These are phyloP conservation scores for Oncorhynchus kisutch DNA, from an alignment of 2,113 vertebrate genomes.

Conservation along the genomic window DNA sequence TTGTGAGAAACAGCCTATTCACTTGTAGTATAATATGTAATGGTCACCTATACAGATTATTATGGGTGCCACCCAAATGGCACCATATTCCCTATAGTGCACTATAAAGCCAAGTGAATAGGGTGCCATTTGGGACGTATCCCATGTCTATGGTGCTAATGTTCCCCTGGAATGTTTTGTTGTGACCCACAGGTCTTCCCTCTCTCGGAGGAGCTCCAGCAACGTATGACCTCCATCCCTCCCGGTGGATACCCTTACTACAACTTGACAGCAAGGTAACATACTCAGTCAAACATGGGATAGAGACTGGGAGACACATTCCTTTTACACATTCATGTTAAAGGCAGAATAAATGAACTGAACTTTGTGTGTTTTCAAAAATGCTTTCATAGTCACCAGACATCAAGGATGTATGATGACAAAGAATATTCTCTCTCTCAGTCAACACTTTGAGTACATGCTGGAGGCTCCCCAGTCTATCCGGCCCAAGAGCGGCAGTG, in stretches of 20 bases:
- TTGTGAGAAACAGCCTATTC: too few species aligned
- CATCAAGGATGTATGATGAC: too few species aligned
- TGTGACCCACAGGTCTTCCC: conserved; percentile 73
- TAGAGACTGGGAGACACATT: not conserved
- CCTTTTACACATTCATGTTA: too few species aligned
- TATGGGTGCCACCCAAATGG: not conserved
- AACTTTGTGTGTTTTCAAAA: conserved; percentile 36
- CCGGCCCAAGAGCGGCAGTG: conserved; percentile 79
- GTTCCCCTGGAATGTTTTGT: not conserved
- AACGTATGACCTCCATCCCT: conserved; percentile 77
- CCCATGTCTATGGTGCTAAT: not conserved
- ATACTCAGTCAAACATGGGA: not conserved
- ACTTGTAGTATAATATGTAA: not conserved
- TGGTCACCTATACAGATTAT: too few species aligned
- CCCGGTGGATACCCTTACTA: conserved; percentile 82
- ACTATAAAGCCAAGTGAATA: not conserved
- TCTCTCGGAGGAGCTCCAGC: conserved; percentile 78
- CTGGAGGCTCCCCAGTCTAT: conserved; percentile 84
- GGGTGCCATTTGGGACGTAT: not conserved
- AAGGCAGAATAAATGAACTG: not conserved
- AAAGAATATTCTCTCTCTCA: conserved; percentile 29
- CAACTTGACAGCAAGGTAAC: conserved; percentile 76
- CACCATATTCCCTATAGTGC: too few species aligned
- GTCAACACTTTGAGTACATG: conserved; percentile 82
- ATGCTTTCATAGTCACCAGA: too few species aligned